Evolutionary conservation across 1,140 invertebrate genomes (phyloP).

Genomic region (Sipha flava): DNA sequence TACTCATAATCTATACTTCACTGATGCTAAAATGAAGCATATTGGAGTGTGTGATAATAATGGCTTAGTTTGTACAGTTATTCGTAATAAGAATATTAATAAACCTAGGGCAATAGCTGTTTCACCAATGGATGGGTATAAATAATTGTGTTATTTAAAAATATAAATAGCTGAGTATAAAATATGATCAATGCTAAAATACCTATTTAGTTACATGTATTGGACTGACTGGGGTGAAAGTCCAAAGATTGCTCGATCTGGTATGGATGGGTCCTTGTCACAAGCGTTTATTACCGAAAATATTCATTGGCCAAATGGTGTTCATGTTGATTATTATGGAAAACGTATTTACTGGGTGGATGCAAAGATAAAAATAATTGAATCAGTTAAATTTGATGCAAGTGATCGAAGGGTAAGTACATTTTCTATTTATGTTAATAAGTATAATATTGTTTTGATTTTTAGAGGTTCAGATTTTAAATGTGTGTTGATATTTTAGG

Average conservation of each 20-base stretch:
- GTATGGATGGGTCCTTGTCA: constrained; percentile 72
- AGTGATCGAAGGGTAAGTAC: constrained; percentile 50
- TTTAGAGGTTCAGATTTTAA: no score
- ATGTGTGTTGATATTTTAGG: constrained; percentile 41
- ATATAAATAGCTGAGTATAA: background rate
- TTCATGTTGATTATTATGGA: constrained; percentile 78
- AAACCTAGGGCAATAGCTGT: constrained; percentile 57
- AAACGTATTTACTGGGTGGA: constrained; percentile 72
- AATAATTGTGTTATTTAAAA: background rate
- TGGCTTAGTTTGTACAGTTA: constrained; percentile 53
- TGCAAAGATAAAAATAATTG: constrained; percentile 60
- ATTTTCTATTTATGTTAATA: background rate
- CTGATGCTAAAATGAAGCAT: constrained; percentile 58
- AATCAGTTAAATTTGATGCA: constrained; percentile 67
- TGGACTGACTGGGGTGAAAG: constrained; percentile 75
- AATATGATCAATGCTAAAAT: background rate
- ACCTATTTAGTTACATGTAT: constrained; percentile 57
- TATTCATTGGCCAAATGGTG: constrained; percentile 75
- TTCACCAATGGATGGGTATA: constrained; percentile 53
- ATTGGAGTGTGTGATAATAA: constrained; percentile 65
- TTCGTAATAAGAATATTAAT: constrained; percentile 50
- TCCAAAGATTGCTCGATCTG: constrained; percentile 64
- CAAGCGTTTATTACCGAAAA: constrained; percentile 49
- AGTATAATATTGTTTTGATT: constrained; percentile 1
- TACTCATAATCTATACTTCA: constrained; percentile 70